These are phyloP conservation scores for Cyanoliseus patagonus DNA, from an alignment of 2,113 vertebrate species.

Conservation along the genomic window DNA sequence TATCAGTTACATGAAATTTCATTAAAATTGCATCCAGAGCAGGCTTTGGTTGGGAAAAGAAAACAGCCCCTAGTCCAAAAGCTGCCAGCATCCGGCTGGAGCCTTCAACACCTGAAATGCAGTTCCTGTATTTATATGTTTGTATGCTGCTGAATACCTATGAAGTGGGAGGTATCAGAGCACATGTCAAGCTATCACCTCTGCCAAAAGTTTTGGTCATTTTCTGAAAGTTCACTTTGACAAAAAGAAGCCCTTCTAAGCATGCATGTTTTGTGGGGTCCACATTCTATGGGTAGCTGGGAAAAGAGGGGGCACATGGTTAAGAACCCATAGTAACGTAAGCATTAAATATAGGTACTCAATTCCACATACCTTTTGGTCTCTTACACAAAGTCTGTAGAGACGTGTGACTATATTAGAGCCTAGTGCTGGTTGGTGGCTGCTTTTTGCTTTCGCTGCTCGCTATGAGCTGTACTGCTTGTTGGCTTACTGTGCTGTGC, in stretches of 20 bases:
- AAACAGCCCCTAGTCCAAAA: not conserved
- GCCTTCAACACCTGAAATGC: not conserved
- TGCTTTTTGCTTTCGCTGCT: not conserved
- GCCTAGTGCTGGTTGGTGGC: not conserved
- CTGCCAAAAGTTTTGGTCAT: not conserved
- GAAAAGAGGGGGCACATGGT: rapidly evolving
- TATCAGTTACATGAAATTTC: not conserved
- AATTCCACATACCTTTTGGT: not conserved
- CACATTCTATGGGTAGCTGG: not conserved
- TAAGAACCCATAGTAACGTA: not conserved
- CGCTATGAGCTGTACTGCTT: not conserved
- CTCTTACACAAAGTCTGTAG: not conserved
- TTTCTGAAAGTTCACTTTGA: not conserved
- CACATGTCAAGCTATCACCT: not conserved
- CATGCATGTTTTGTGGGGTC: rapidly evolving
- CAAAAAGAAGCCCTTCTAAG: not conserved
- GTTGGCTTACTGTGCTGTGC: not conserved
- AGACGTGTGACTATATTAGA: not conserved
- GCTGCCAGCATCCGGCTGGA: not conserved
- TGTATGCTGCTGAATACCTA: not conserved
- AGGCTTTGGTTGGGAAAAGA: not conserved
- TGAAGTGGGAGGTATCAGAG: not conserved
- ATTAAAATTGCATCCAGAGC: not conserved
- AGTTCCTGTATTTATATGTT: not conserved
- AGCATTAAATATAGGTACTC: not conserved